Base-by-base conservation (phyloP, 2,888 invertebrate genomes). In the Trilocha varians region DNA sequence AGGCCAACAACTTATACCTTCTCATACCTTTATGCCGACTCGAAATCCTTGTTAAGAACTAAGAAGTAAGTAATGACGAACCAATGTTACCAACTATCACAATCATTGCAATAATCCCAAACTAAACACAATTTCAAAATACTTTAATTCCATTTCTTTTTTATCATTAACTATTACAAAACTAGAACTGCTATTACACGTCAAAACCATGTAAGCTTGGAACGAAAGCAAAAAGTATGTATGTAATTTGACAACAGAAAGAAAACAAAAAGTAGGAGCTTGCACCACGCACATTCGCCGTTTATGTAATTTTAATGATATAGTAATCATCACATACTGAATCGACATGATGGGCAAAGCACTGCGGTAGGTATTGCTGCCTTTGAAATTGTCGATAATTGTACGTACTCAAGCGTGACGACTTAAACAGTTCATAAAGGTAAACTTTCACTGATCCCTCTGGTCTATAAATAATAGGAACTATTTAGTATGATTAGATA, bases 251-350 rank as follows among this genome's bases (percentile, higher is more conserved):
- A n/a, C n/a, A 25, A 25, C 11, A 25, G 8, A n/a, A 32, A n/a
- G 9, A 16, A 37, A 25, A 15, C 36, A 41, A 36, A 32, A 17
- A 32, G 32, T 32, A 16, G 13, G 16, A 15, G 11, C 16, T 36
- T 33, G 33, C 3, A 16, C 6, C 8, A 34, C 13, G 16, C 11
- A 5, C 14, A n/a, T 15, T 38, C 32, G 25, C 25, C 8, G 25
- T 25, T 41, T 37, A 13, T 17, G 32, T 37, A 37, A 41, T 34
- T 36, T 9, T 16, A 41, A 41, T 36, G 16, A 32, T 35, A 36
- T 36, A 36, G 33, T 17, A 34, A 41, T 41, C 36, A 17, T 15
- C 16, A n/a, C 13, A 13, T 37, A 17, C 3, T n/a, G n/a, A n/a
- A n/a, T n/a, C n/a, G n/a, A n/a, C n/a, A n/a, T 17, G 37, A 41